Evolutionary conservation across 2,113 vertebrate genomes (phyloP), one percentile per base, ranked within the genome.

Genomic region (Calonectris borealis): DNA sequence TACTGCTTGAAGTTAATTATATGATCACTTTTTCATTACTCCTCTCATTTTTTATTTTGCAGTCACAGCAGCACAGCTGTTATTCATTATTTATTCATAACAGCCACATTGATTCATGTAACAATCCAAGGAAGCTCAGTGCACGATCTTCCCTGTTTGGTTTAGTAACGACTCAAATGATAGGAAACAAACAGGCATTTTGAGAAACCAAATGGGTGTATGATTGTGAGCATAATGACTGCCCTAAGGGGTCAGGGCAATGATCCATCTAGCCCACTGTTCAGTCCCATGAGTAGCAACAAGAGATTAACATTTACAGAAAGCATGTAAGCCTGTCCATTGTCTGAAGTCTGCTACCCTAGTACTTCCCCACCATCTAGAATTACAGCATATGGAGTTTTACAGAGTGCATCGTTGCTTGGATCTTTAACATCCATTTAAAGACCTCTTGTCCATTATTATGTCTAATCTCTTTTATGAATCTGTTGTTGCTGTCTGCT

Each of bases 61-160:
- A 84, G 61, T 54, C n/a, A 83, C 24, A 91, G 69, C n/a, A 82
- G 26, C 55, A 91, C 55, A 96, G 65, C 26, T 85, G 66, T 69
- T 88, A 88, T 34, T 88, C 40, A 92, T 83, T 82, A 64, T 84
- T 96, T 90, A 83, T 76, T 91, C 19, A 46, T 80, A 90, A 32
- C 36, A 77, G 40, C 4, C 34, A 72, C 12, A 49, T 85, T 55
- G 82, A 81, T 51, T 76, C 31, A 65, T 4, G 2, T 32, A 96
- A 72, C 70, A 91, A 93, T 19, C 32, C 70, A 89, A 82, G 52
- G 15, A 91, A 88, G 13, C 27, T 94, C 60, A 80, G 51, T n/a
- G 40, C 16, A 66, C 46, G 51, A 87, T 52, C 27, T 36, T 68
- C 32, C 87, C 55, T 42, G 26, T 88, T 84, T 48, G 38, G 36